Conservation (phyloP, 2,888 invertebrate genomes). For the Calliphora vomitoria region DNA sequence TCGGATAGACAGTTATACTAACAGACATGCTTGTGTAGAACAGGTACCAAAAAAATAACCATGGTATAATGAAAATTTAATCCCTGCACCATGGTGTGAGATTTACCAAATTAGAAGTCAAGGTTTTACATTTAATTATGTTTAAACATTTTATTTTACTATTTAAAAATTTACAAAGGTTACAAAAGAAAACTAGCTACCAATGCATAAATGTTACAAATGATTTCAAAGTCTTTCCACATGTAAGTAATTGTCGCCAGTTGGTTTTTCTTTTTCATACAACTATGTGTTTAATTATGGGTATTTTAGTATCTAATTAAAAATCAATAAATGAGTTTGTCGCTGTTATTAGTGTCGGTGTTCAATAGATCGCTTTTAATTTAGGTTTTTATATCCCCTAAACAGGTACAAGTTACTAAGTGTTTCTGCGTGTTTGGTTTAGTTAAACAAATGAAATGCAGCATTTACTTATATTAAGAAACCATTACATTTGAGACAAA, state of each 20-base stretch:
- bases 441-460: background rate
- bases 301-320: conserved; percentile 11
- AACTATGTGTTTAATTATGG: background rate
- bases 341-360: background rate
- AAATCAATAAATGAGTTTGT: conserved; percentile 27
- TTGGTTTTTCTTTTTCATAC: background rate
- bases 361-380: background rate
- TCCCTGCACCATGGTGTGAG: conserved; percentile 7
- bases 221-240: background rate
- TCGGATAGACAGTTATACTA: background rate
- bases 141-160: background rate
- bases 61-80: background rate
- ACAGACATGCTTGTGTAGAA: background rate
- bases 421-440: background rate
- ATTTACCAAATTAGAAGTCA: background rate
- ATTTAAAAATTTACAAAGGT: background rate
- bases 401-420: conserved; percentile 9
- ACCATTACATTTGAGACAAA: no score
- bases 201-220: no score
- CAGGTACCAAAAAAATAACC: conserved; percentile 21
- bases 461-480: background rate
- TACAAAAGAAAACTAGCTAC: background rate
- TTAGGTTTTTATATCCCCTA: background rate
- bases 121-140: conserved; percentile 6
- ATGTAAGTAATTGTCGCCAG: conserved; percentile 2